Evolutionary conservation across 2,888 invertebrate species (phyloP).

Genomic region (Galeopsomyia nigrocyanea): DNA sequence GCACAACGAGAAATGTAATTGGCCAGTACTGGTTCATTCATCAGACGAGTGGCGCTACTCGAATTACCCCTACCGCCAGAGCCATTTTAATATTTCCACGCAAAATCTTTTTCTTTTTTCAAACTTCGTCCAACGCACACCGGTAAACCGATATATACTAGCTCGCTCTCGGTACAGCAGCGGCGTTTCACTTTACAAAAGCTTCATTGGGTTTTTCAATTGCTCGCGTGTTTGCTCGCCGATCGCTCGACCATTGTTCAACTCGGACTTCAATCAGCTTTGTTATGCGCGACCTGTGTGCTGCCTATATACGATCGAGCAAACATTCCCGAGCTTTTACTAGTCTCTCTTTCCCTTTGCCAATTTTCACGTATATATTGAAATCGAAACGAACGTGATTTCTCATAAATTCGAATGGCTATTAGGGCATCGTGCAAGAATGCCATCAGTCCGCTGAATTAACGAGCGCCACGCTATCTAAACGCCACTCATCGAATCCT

Average conservation of each 20-base stretch:
- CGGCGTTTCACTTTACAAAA: slow-evolving; percentile 12
- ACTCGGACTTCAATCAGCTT: too few relatives aligned
- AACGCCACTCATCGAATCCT: slow-evolving; percentile 37
- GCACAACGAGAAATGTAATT: slow-evolving; percentile 45
- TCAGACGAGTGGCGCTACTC: slow-evolving; percentile 53
- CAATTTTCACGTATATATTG: too few relatives aligned
- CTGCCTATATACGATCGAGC: too few relatives aligned
- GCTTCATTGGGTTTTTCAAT: slow-evolving; percentile 10
- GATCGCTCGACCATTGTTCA: too few relatives aligned
- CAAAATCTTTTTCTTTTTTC: neutral
- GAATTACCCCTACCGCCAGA: slow-evolving; percentile 50
- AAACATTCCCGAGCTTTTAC: too few relatives aligned
- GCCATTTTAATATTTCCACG: slow-evolving; percentile 27
- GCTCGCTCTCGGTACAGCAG: slow-evolving; percentile 5
- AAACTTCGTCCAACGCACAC: neutral
- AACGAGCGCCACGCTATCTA: slow-evolving; percentile 32
- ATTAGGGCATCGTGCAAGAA: slow-evolving; percentile 33
- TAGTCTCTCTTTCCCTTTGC: too few relatives aligned
- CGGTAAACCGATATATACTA: neutral
- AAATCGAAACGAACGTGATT: neutral
- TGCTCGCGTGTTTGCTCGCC: too few relatives aligned
- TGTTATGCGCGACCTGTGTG: too few relatives aligned
- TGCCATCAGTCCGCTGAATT: slow-evolving; percentile 33
- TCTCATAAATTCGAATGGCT: slow-evolving; percentile 24
- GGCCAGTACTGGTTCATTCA: slow-evolving; percentile 52